Base-by-base conservation (phyloP, 2,113 vertebrate species). In the Lycaon pictus region DNA sequence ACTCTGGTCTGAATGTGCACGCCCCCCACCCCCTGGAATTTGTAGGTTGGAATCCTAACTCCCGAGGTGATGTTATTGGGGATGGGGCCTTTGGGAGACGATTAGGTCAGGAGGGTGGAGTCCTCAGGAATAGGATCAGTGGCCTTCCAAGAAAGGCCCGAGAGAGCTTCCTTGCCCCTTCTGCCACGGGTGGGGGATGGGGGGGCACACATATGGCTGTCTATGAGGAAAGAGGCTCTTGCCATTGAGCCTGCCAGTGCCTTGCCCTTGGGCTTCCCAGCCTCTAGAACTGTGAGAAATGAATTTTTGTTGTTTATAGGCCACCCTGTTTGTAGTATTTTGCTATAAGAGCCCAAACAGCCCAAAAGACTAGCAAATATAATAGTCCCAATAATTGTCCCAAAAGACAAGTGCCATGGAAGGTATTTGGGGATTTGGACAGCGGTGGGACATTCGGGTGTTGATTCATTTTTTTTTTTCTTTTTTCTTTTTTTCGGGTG, bases 221-320 rank as follows among this genome's bases (percentile, higher is more conserved):
- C 53, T 25, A 0, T 19, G n/a, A 53, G 37, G 51, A 67, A 25
- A 37, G 17, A 7, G 55, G 19, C 19, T 9, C 3, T 37, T 32
- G 5, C 51, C 53, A 35, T 1, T 1, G 23, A 3, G 2, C 32
- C 20, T 35, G 58, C 7, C 48, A 13, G n/a, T 1, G 16, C 56
- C 35, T 35, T 56, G 27, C 13, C 4, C 10, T 23, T 65, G 67
- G 65, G 63, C 56, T 82, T 43, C 8, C 29, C 22, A 17, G 67
- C 48, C 76, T 82, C 43, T 12, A 60, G 72, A 86, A 71, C 27
- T 11, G 32, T 43, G 43, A 92, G 32, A 48, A 65, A 48, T 17
- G 53, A 56, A 29, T 29, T n/a, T 65, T 27, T 10, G 22, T 20
- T 56, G 20, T 23, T 82, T 35, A 7, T 2, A 56, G 65, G 65